Percentiles rank a stretch among this genome's conserved stretches.
These are phyloP conservation scores for Clarias gariepinus DNA, from an alignment of 2,113 vertebrate species.

Conservation along the genomic window DNA sequence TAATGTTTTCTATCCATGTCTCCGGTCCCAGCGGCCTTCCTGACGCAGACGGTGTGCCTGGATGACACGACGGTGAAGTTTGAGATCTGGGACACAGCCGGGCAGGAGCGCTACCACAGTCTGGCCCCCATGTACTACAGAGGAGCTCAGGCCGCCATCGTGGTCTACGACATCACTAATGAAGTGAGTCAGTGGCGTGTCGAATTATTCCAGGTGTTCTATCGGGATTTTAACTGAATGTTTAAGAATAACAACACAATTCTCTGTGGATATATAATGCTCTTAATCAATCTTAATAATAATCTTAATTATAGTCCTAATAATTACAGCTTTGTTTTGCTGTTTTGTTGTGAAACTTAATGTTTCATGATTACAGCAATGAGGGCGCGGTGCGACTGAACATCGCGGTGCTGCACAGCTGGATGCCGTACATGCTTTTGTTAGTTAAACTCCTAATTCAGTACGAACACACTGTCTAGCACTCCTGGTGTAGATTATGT, in stretches of 20 bases:
- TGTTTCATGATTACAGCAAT: too few relatives aligned
- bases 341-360: too few relatives aligned
- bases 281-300: too few relatives aligned
- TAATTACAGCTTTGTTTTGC: too few relatives aligned
- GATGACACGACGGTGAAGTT: slow-evolving; percentile 99
- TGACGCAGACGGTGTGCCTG: slow-evolving; percentile 97
- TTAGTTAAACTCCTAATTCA: too few relatives aligned
- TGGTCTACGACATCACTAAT: slow-evolving; percentile 98
- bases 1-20: slow-evolving; percentile 5
- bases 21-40: slow-evolving; percentile 84
- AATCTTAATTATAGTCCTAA: not conserved
- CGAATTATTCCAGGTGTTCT: not conserved
- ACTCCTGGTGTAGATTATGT: not conserved
- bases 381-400: too few relatives aligned
- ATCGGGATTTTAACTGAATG: not conserved
- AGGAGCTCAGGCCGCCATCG: slow-evolving; percentile 97
- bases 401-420: too few relatives aligned
- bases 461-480: too few relatives aligned
- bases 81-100: slow-evolving; percentile 99
- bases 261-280: too few relatives aligned
- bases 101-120: slow-evolving; percentile 97
- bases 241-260: not conserved
- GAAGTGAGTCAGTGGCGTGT: slow-evolving; percentile 73
- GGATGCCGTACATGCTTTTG: too few relatives aligned
- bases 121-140: slow-evolving; percentile 99